Evolutionary conservation across 2,113 vertebrate genomes (phyloP), one percentile per base, ranked within the genome.

Genomic region (Limanda limanda): DNA sequence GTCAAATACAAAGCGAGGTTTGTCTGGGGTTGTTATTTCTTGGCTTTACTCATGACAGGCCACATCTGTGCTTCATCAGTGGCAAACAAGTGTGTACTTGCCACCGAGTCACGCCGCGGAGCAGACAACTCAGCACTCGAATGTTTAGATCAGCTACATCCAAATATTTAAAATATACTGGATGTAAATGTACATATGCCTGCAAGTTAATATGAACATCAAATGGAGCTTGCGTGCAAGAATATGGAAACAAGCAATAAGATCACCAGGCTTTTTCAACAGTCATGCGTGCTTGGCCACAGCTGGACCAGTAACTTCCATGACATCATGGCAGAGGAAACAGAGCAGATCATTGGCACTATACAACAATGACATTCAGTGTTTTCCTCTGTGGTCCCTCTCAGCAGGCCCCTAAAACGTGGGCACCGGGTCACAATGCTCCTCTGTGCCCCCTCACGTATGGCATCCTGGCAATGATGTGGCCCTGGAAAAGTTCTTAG

Each of bases 341-440:
- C 76, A 71, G 67, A 84, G 73, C 85, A 80, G 60, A 76, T 85
- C 59, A 18, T 73, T 84, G 86, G 67, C 27, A 35, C 65, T 68
- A 61, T 54, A 48, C 54, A 86, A 92, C 91, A 92, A 93, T 92
- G 88, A 86, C 87, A 73, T 81, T 61, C 91, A 82, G 71, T 92
- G 85, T 93, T 89, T 79, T 83, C 42, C 74, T 85, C 84, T 68
- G 42, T 60, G 69, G 67, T 47, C 82, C 87, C 86, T 88, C 82
- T 86, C 67, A 74, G 78, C 68, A 83, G 79, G 80, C 86, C 82
- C 77, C 68, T 51, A 18, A 68, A 87, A 89, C 3, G 81, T 92
- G 88, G 88, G 86, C 57, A 75, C 76, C 9, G 61, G 65, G 79
- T 89, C 81, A 92, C 88, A 94, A 87, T 91, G 84, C 75, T 72